Conservation (phyloP, 2,113 vertebrate genomes). For the Cinclus mexicanus region DNA sequence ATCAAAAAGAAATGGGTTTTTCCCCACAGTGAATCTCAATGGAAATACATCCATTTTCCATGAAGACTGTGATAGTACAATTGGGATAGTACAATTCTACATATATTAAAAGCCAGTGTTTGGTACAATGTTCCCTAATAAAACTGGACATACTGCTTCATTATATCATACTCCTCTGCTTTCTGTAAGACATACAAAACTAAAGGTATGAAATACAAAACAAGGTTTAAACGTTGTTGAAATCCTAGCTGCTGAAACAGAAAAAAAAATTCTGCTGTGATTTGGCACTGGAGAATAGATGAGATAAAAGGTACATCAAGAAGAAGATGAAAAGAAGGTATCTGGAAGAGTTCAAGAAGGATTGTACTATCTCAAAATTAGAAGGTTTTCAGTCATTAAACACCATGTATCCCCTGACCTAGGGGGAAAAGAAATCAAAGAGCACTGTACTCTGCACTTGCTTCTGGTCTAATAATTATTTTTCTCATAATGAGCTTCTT, state of each 20-base stretch:
- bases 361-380: not conserved
- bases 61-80: not conserved
- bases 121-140: not conserved
- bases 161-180: not conserved
- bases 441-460: not conserved
- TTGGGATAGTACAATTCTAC: not conserved
- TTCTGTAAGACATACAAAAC: not conserved
- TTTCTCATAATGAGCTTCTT: not conserved
- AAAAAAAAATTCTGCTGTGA: not conserved
- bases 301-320: not conserved
- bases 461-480: not conserved
- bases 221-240: not conserved
- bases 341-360: not conserved
- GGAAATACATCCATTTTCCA: not conserved
- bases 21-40: not conserved
- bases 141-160: not conserved
- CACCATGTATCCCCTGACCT: not conserved
- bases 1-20: not conserved
- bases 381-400: not conserved
- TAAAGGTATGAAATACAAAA: not conserved
- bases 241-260: not conserved
- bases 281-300: not conserved
- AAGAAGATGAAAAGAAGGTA: not conserved
- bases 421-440: not conserved
- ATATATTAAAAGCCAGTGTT: not conserved